phyloP scores from a whole-genome alignment of 2,797 vertebrate species.

The Cirrhinus molitorella region DNA sequence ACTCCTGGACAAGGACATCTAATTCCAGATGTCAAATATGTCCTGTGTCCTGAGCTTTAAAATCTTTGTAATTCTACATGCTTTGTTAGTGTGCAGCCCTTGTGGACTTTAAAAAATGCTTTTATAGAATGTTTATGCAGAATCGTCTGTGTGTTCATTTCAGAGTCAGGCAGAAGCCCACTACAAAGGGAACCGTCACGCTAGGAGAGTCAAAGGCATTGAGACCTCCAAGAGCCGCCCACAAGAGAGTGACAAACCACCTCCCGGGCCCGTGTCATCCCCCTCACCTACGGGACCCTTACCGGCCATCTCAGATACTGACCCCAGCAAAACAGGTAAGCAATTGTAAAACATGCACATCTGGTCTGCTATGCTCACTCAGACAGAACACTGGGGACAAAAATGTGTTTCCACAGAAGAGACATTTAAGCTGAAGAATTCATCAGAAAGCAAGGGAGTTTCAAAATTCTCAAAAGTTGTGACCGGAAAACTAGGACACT shows the following conservation, averaged over 20 bases:
- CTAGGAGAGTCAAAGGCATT: constrained; percentile 92
- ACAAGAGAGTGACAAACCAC: constrained; percentile 85
- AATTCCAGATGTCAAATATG: neutral
- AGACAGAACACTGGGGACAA: neutral
- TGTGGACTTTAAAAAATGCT: neutral
- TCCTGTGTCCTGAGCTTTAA: neutral
- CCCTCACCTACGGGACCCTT: constrained; percentile 74
- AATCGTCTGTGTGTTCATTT: constrained; percentile 42
- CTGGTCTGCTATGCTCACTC: neutral
- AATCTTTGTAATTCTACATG: neutral
- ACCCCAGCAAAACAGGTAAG: constrained; percentile 76
- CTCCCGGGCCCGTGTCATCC: constrained; percentile 72
- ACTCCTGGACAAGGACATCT: neutral
- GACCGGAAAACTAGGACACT: neutral
- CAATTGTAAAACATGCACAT: neutral
- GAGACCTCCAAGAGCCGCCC: constrained; percentile 91
- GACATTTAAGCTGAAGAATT: neutral
- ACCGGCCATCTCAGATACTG: constrained; percentile 66
- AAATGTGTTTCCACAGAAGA: neutral
- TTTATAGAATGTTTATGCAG: constrained; percentile 15
- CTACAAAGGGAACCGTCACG: constrained; percentile 95
- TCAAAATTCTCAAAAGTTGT: neutral
- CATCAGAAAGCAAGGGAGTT: neutral
- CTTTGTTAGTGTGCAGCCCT: neutral
- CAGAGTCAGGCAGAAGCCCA: constrained; percentile 95